Evolutionary conservation across 2,797 vertebrate species (phyloP).

Genomic region (Onychomys arenicola): DNA sequence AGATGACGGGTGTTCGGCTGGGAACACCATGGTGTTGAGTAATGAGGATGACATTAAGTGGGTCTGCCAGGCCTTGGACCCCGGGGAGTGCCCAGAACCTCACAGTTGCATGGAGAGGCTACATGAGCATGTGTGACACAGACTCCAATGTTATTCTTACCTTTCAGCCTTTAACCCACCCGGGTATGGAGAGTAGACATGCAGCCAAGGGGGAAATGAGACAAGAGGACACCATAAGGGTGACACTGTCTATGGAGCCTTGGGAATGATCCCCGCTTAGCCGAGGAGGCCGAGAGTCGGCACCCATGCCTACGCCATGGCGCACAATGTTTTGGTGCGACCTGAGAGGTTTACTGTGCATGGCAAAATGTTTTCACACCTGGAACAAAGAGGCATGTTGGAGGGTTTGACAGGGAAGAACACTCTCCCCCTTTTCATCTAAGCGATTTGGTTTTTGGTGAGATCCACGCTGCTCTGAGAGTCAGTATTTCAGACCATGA

Average conservation of each 20-base stretch:
- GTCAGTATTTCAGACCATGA: conserved; percentile 68
- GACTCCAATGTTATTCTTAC: conserved; percentile 76
- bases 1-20: conserved; percentile 88
- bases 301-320: background rate
- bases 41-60: conserved; percentile 93
- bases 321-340: conserved; percentile 25
- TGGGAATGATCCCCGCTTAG: conserved; percentile 57
- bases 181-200: conserved; percentile 74
- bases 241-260: conserved; percentile 36
- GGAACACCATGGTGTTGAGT: conserved; percentile 86
- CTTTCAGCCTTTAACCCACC: conserved; percentile 88
- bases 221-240: background rate
- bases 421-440: background rate
- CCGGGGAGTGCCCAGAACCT: conserved; percentile 88
- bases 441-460: conserved; percentile 68
- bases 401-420: conserved; percentile 66
- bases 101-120: conserved; percentile 86
- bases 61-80: conserved; percentile 93
- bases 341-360: conserved; percentile 47
- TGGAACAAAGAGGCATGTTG: conserved; percentile 61
- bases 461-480: conserved; percentile 56
- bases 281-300: conserved; percentile 59
- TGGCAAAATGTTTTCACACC: conserved; percentile 36
- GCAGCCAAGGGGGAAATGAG: background rate
- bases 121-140: conserved; percentile 82